A percentile compares a stretch with the other conserved stretches of the same genome.
These are phyloP conservation scores for Pseudanteris insignis DNA, from an alignment of 2,888 invertebrate genomes.

Conservation along the genomic window DNA sequence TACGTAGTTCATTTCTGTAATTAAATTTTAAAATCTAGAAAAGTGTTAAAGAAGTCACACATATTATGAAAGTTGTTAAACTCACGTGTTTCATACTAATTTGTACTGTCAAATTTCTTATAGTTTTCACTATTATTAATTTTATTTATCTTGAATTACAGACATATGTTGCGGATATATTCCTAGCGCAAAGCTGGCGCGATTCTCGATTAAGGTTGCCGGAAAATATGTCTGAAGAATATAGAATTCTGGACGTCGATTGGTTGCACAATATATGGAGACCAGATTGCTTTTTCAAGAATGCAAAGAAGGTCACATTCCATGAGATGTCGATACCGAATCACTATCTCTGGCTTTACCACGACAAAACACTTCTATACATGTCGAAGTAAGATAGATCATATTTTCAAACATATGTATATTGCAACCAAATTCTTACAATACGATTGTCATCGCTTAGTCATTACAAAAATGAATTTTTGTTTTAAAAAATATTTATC, in stretches of 20 bases:
- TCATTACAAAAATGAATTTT: no score
- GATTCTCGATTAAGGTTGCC: conserved; percentile 88
- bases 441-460: no score
- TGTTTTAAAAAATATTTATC: no score
- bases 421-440: not conserved
- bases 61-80: no score
- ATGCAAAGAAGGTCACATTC: conserved; percentile 90
- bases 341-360: conserved; percentile 90
- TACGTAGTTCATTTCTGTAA: no score
- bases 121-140: no score
- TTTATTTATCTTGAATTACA: conserved; percentile 63
- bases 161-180: conserved; percentile 94
- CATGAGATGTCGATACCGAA: conserved; percentile 96
- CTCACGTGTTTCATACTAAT: no score
- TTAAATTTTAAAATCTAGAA: no score
- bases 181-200: conserved; percentile 91
- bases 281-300: conserved; percentile 93
- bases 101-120: no score
- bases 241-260: conserved; percentile 87
- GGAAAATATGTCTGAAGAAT: conserved; percentile 94
- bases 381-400: conserved; percentile 83
- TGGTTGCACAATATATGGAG: conserved; percentile 93
- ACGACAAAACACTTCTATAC: conserved; percentile 89
- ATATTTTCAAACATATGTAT: conserved; percentile 15
- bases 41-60: no score